Conservation (phyloP, 2,113 vertebrate species). For the Theristicus caerulescens region DNA sequence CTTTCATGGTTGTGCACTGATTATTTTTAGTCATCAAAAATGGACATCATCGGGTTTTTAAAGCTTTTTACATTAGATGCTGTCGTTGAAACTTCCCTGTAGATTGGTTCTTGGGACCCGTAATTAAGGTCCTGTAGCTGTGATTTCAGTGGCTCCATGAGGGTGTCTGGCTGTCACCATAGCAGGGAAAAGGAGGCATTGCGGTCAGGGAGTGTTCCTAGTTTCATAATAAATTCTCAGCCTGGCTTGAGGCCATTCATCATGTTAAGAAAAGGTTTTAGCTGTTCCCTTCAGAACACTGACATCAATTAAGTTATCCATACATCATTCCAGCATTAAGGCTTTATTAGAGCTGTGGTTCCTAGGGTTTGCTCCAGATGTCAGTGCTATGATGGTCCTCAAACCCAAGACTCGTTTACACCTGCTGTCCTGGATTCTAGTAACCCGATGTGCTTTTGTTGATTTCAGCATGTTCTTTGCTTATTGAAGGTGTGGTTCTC, state of each 20-base stretch:
- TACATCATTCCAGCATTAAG: background rate
- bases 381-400: background rate
- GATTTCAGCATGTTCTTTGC: background rate
- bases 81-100: background rate
- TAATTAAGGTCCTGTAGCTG: background rate
- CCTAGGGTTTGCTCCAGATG: background rate
- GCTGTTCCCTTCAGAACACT: conserved; percentile 7
- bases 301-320: background rate
- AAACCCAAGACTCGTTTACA: background rate
- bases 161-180: background rate
- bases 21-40: background rate
- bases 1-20: background rate
- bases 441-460: background rate
- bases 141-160: background rate
- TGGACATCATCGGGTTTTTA: background rate
- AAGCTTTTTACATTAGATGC: background rate
- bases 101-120: background rate
- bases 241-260: background rate
- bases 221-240: background rate
- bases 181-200: background rate
- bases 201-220: background rate
- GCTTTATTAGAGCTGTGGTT: background rate
- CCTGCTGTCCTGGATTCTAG: background rate
- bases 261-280: background rate
- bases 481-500: background rate